Percentiles rank a stretch among this genome's conserved stretches.
These are phyloP conservation scores for Sarcophaga subvicina DNA, from an alignment of 2,888 invertebrate genomes.

Conservation along the genomic window DNA sequence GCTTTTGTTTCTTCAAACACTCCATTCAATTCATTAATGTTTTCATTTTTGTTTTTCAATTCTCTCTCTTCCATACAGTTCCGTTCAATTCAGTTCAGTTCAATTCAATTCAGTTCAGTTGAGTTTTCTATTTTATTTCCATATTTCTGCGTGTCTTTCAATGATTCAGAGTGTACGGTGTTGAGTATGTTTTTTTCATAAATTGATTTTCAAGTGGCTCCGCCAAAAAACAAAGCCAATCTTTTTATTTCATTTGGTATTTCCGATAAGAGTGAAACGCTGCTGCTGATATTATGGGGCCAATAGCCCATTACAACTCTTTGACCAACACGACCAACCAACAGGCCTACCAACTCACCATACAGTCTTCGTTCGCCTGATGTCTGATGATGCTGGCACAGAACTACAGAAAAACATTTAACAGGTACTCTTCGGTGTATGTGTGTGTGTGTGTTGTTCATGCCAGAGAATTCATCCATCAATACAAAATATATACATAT, in stretches of 20 bases:
- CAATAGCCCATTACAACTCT: constrained; percentile 51
- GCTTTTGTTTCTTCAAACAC: constrained; percentile 32
- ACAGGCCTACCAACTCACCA: neutral
- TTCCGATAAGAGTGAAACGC: constrained; percentile 63
- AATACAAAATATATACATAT: neutral
- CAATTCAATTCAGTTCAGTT: neutral
- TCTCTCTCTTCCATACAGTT: constrained; percentile 16
- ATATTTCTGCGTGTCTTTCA: constrained; percentile 7
- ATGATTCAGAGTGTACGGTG: constrained; percentile 26
- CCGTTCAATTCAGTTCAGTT: neutral
- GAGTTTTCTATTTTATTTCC: neutral
- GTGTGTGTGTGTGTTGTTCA: constrained; percentile 14
- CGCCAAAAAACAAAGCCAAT: constrained; percentile 62
- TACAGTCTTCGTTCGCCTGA: neutral
- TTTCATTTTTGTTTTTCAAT: constrained; percentile 5
- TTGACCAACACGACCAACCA: constrained; percentile 3
- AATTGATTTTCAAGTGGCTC: constrained; percentile 70
- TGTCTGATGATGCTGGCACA: neutral
- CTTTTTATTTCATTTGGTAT: constrained; percentile 61
- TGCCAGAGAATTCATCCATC: constrained; percentile 32
- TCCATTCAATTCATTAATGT: constrained; percentile 31
- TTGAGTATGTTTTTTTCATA: constrained; percentile 36
- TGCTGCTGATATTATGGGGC: constrained; percentile 35
- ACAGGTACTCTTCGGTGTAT: constrained; percentile 31
- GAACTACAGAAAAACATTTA: constrained; percentile 20